These are phyloP conservation scores for Sarotherodon lohbergeri DNA, from an alignment of 2,113 vertebrate genomes.

Conservation along the genomic window DNA sequence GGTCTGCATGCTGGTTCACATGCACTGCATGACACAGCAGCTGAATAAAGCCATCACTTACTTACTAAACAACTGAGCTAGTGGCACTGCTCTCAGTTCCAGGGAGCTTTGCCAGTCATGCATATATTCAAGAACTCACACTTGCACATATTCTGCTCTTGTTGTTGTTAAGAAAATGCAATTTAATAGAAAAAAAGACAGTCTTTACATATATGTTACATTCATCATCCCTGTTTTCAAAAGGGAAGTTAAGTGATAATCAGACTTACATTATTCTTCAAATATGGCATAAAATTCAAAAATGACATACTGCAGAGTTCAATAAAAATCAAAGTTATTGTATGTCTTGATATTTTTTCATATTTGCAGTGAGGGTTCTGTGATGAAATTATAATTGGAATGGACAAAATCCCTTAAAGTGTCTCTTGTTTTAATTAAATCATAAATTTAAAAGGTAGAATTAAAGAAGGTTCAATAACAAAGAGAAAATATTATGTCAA, in stretches of 20 bases:
- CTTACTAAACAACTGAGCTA: conserved; percentile 57
- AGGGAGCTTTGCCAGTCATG: not conserved
- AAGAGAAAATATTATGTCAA: conserved; percentile 65
- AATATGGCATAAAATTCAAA: not conserved
- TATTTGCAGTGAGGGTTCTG: not conserved
- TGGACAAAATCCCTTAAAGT: conserved; percentile 1
- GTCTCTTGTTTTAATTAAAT: conserved; percentile 48
- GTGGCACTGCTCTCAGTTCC: conserved; percentile 45
- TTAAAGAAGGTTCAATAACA: conserved; percentile 48
- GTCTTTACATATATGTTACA: not conserved
- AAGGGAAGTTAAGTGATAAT: not conserved
- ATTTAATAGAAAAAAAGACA: not conserved
- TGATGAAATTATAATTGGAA: conserved; percentile 20
- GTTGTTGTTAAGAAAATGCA: not conserved
- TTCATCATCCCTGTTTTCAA: not conserved
- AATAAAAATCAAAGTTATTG: not conserved
- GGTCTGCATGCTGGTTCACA: conserved; percentile 65
- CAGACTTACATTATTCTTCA: not conserved
- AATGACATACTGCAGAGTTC: not conserved
- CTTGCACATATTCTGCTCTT: not conserved
- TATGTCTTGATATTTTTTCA: not conserved
- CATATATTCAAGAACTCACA: not conserved
- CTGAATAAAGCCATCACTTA: conserved; percentile 69
- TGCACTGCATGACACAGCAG: conserved; percentile 60
- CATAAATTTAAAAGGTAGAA: conserved; percentile 42